Evolutionary conservation across 2,797 vertebrate genomes (phyloP), one percentile per base, ranked within the genome.

Genomic region (Petrocephalus sullivani): DNA sequence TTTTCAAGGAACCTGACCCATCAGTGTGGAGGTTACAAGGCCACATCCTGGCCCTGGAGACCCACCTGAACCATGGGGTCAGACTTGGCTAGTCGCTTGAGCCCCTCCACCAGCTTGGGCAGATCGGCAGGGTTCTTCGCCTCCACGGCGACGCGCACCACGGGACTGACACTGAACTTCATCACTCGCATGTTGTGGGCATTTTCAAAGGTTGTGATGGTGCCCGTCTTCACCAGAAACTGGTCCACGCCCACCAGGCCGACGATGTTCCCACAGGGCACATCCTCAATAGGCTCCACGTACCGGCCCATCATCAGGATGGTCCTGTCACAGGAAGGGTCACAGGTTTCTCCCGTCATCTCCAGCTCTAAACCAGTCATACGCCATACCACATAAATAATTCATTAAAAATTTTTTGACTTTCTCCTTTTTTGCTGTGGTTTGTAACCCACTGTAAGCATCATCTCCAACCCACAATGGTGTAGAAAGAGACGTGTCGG

Each of bases 281-380:
- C 91, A 37, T 94, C 92, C 87, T 93, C 93, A 82, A 93, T 91
- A 87, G 91, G 92, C 87, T 93, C 93, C 85, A 93, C 91, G 19
- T 93, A 94, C 84, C 9, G 83, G 64, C 92, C 92, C 92, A 91
- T 93, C 92, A 93, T 93, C 88, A 94, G 90, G 89, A 93, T 90
- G 85, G 90, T 93, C 89, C 92, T 93, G 89, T 49, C 88, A 49
- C 12, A 61, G 28, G 37, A 61, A 58, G 85, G 23, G 5, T 53
- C 46, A 9, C 19, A 9, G 46, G 33, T n/a, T n/a, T 82, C 19
- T 41, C 19, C n/a, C 2, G 81, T 28, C 46, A 33, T 19, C 21
- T 49, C 19, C 67, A 75, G 41, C 19, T 46, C 41, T 46, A 46
- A 46, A 46, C 41, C 7, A 46, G 33, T 78, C 71, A 78, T 46